These are phyloP conservation scores for Corbicula japonica DNA, from an alignment of 2,888 invertebrate species.

Conservation along the genomic window DNA sequence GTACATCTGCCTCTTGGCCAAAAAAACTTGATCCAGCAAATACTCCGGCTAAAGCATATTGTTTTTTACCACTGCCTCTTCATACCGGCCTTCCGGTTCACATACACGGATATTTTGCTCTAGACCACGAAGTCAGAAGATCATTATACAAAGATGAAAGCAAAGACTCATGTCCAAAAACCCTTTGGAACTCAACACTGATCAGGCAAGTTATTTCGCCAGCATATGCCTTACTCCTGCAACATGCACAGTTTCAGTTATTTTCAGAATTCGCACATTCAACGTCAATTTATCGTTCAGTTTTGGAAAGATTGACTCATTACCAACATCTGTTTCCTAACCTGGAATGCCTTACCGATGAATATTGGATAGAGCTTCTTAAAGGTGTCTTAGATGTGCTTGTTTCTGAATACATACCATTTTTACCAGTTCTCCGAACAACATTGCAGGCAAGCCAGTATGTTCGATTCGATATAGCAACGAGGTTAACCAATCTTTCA, in stretches of 20 bases:
- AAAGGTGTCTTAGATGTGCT: background rate
- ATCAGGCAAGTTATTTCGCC: conserved; percentile 75
- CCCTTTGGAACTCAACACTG: conserved; percentile 80
- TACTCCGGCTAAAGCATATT: conserved; percentile 69
- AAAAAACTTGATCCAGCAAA: background rate
- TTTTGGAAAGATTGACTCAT: conserved; percentile 1
- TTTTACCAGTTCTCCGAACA: background rate
- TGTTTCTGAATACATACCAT: background rate
- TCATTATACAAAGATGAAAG: conserved; percentile 64
- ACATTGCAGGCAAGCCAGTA: too few relatives aligned
- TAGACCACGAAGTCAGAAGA: conserved; percentile 76
- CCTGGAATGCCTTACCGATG: background rate
- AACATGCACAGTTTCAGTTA: conserved; percentile 31
- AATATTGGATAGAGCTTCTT: background rate
- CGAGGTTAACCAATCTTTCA: conserved; percentile 1
- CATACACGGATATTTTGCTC: conserved; percentile 78
- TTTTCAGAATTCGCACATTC: background rate
- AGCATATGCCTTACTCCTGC: conserved; percentile 70
- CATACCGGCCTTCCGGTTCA: conserved; percentile 77
- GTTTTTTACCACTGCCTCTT: conserved; percentile 77
- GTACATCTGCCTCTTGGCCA: background rate
- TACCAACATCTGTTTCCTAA: conserved; percentile 16
- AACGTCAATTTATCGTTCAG: too few relatives aligned
- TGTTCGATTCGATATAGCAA: background rate
- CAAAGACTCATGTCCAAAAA: conserved; percentile 70